Conservation (phyloP, 1,140 invertebrate genomes). For the Sycobia sp. region DNA sequence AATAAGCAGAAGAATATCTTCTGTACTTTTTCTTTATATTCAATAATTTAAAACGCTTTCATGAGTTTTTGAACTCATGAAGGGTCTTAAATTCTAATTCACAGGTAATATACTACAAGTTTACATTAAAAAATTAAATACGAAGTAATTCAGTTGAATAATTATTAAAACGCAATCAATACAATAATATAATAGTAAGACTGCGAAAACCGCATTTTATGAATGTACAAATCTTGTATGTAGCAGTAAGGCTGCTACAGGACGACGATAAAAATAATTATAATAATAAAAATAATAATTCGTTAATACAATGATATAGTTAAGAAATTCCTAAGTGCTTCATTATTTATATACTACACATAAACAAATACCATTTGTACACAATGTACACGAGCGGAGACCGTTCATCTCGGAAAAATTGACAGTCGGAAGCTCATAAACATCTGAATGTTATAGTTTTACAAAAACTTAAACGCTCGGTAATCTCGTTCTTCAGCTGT, state of each 20-base stretch:
- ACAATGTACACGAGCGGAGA: slow-evolving; percentile 50
- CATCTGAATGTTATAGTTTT: slow-evolving; percentile 9
- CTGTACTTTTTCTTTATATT: slow-evolving; percentile 21
- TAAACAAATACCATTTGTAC: slow-evolving; percentile 56
- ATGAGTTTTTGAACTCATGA: slow-evolving; percentile 10
- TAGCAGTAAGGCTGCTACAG: slow-evolving; percentile 31
- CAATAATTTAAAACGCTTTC: slow-evolving; percentile 30
- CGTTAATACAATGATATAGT: slow-evolving; percentile 35
- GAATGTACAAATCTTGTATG: slow-evolving; percentile 43
- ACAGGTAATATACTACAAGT: slow-evolving; percentile 25
- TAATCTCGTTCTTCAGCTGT: slow-evolving; percentile 48
- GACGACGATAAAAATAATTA: slow-evolving; percentile 39
- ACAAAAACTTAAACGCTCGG: slow-evolving; percentile 17
- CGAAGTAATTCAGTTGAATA: slow-evolving; percentile 17
- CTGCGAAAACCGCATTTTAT: slow-evolving; percentile 40
- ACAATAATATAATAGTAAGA: slow-evolving; percentile 27
- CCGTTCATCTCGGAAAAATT: slow-evolving; percentile 31
- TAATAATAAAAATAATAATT: slow-evolving; percentile 39
- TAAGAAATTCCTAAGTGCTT: slow-evolving; percentile 39
- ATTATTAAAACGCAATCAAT: slow-evolving; percentile 27
- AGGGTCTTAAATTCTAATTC: slow-evolving; percentile 24
- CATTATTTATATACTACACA: slow-evolving; percentile 56
- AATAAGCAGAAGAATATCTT: slow-evolving; percentile 28
- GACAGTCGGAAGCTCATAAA: slow-evolving; percentile 28
- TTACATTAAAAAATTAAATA: slow-evolving; percentile 26